Evolutionary conservation across 1,140 invertebrate genomes (phyloP), one percentile per base, ranked within the genome.

Genomic region (Aradophagus sp.): DNA sequence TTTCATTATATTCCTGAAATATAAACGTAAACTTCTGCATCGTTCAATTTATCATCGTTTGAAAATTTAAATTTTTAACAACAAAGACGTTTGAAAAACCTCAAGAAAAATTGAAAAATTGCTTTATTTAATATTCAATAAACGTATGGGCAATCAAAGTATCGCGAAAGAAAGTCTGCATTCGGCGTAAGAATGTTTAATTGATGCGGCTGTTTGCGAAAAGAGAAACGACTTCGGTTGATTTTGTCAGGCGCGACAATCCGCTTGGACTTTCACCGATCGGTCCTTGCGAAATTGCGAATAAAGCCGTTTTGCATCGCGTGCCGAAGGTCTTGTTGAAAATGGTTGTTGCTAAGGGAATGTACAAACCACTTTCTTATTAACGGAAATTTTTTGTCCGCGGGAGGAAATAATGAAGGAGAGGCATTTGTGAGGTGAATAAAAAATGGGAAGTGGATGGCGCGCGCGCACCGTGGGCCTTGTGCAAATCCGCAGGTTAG

Each of bases 301-400:
- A 52, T 56, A 52, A 58, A 41, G 36, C 15, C 15, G 31, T 32
- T 52, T 45, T 52, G 16, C 39, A 31, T 58, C 11, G 63, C 53
- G 45, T 67, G 52, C 38, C 7, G 63, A 67, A 67, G 63, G 63
- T 52, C 45, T 67, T 19, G 10, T 20, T 66, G 35, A 56, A 56
- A 50, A 56, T 50, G 29, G 62, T 48, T 56, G 61, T 65, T 65
- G 50, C 61, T 53, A 65, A 65, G 62, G 63, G 63, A 67, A 32
- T 19, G 10, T 38, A 29, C 29, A 44, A 48, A 41, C 62, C 29
- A 56, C 62, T 56, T 66, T 66, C 62, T 66, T 36, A 66, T 66
- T 66, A 66, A 66, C 52, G 62, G 62, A 66, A 29, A 58, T 41
- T 66, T 65, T 66, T 66, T 50, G 62, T 66, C 15, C 36, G 52